Conservation (phyloP, 2,888 invertebrate genomes). For the Lepidonotus clava region DNA sequence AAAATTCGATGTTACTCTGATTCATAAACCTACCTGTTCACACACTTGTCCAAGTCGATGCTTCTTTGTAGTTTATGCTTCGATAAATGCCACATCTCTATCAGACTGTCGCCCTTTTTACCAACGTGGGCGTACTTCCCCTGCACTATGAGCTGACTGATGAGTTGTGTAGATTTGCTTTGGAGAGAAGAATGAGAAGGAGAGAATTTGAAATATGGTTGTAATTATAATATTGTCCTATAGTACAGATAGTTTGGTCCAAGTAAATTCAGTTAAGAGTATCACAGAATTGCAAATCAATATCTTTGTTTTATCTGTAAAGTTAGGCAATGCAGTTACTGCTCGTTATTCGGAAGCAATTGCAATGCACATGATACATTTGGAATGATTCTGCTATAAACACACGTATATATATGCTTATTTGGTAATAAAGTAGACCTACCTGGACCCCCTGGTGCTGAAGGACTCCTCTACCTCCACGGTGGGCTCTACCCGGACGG, state of each 20-base stretch:
- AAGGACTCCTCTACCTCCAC: neutral
- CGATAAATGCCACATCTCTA: conserved; percentile 92
- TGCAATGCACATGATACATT: too few species aligned
- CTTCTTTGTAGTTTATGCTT: conserved; percentile 84
- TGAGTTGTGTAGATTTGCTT: neutral
- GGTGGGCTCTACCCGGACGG: neutral
- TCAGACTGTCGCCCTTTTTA: conserved; percentile 82
- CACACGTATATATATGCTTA: too few species aligned
- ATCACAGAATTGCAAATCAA: too few species aligned
- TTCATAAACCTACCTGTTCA: conserved; percentile 62
- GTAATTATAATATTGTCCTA: neutral
- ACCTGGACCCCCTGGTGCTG: neutral
- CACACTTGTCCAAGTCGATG: conserved; percentile 59
- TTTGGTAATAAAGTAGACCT: too few species aligned
- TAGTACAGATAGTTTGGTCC: too few species aligned
- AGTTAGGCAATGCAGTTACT: too few species aligned
- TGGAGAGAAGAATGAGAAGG: too few species aligned
- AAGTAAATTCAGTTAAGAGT: too few species aligned
- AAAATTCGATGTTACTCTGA: too few species aligned
- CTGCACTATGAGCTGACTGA: neutral
- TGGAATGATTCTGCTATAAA: too few species aligned
- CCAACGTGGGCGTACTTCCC: conserved; percentile 68
- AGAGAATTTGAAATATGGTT: neutral
- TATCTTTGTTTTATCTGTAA: too few species aligned
- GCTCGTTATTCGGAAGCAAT: too few species aligned